phyloP scores from a whole-genome alignment of 2,113 vertebrate species.

The Sceloporus undulatus region DNA sequence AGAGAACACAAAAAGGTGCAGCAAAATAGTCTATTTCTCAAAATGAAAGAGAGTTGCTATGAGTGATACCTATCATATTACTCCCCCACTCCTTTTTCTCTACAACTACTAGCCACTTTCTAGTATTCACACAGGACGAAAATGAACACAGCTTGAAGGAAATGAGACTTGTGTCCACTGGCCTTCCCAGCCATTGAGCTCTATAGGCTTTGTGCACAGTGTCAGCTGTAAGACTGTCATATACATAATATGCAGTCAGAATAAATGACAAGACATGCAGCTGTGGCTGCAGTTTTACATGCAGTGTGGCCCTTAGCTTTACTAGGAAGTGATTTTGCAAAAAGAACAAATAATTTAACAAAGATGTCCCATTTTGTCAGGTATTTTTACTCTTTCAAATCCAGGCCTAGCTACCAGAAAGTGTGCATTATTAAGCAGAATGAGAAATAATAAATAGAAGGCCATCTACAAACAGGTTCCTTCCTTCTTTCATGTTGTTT shows the following conservation, averaged over 20 bases:
- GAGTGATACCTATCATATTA: not conserved
- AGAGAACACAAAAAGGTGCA: no score
- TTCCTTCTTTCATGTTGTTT: not conserved
- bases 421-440: constrained; percentile 8
- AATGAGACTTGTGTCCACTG: not conserved
- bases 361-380: not conserved
- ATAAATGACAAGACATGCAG: not conserved
- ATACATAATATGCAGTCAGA: not conserved
- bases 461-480: accelerated
- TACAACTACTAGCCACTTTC: not conserved
- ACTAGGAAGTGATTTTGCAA: not conserved
- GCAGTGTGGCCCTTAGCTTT: not conserved
- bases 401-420: constrained; percentile 15
- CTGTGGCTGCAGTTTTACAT: no score
- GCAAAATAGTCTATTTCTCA: not conserved
- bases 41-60: not conserved
- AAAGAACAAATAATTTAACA: not conserved
- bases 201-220: not conserved
- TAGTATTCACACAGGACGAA: not conserved
- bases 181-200: not conserved
- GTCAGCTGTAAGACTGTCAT: not conserved
- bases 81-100: not conserved
- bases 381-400: constrained; percentile 6
- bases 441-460: not conserved
- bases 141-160: not conserved